Conservation (phyloP, 2,113 vertebrate species). For the Rana temporaria region DNA sequence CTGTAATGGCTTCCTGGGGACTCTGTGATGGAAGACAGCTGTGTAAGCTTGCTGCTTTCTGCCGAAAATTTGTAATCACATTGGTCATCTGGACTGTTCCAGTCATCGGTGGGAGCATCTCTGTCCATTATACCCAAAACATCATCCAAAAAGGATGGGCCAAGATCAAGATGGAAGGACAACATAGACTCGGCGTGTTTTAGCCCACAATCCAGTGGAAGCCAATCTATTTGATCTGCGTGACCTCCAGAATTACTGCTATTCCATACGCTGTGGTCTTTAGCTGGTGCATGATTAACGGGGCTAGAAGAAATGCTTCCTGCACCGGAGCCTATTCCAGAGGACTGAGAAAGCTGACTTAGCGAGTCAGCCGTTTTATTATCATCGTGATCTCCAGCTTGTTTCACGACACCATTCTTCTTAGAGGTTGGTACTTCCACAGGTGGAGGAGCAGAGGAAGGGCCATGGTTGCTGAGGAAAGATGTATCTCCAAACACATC, state of each 20-base stretch:
- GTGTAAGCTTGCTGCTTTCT: slow-evolving; percentile 56
- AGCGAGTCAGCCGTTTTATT: slow-evolving; percentile 49
- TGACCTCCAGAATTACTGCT: neutral
- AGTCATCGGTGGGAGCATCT: slow-evolving; percentile 34
- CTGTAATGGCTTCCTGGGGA: slow-evolving; percentile 67
- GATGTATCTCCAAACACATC: slow-evolving; percentile 90
- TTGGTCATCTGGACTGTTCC: slow-evolving; percentile 66
- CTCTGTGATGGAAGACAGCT: slow-evolving; percentile 45
- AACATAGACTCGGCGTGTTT: slow-evolving; percentile 70
- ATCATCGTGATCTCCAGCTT: slow-evolving; percentile 39
- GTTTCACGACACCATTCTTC: slow-evolving; percentile 47
- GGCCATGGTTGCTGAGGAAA: slow-evolving; percentile 81
- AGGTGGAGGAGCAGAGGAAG: slow-evolving; percentile 60
- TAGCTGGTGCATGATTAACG: neutral
- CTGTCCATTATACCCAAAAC: slow-evolving; percentile 80
- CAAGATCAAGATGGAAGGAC: slow-evolving; percentile 84
- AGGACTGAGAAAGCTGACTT: slow-evolving; percentile 44
- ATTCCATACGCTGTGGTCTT: slow-evolving; percentile 27
- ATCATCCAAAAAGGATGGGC: slow-evolving; percentile 77
- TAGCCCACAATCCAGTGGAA: slow-evolving; percentile 56
- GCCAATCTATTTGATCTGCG: slow-evolving; percentile 4
- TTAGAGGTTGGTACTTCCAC: slow-evolving; percentile 27
- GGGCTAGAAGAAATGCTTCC: slow-evolving; percentile 54
- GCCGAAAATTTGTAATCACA: slow-evolving; percentile 58
- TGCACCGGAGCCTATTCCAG: slow-evolving; percentile 33